These are phyloP conservation scores for Drosophila nr. medialis DNA, from an alignment of 2,888 invertebrate species.

Conservation along the genomic window DNA sequence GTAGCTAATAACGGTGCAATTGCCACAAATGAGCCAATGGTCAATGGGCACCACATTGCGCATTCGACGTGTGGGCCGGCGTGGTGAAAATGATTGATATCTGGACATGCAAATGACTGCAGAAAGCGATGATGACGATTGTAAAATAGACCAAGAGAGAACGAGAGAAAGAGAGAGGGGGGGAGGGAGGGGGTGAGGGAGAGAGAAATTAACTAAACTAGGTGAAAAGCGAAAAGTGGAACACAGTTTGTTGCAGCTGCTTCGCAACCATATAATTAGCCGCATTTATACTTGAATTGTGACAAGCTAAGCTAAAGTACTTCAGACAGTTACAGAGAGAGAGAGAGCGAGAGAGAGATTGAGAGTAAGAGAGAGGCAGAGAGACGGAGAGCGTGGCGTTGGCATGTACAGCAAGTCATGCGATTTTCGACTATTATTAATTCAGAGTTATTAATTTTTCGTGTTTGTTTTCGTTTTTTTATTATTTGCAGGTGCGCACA, in stretches of 20 bases:
- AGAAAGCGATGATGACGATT: constrained; percentile 28
- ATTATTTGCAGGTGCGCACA: constrained; percentile 67
- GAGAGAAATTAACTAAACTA: constrained; percentile 24
- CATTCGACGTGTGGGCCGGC: constrained; percentile 52
- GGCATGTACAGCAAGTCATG: constrained; percentile 63
- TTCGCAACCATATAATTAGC: constrained; percentile 51
- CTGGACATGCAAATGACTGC: constrained; percentile 67
- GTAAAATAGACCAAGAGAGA: constrained; percentile 11
- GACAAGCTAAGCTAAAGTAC: constrained; percentile 30
- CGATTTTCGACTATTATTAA: constrained; percentile 54
- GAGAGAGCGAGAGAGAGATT: constrained; percentile 13
- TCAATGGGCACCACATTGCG: constrained; percentile 46
- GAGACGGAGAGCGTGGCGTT: constrained; percentile 26
- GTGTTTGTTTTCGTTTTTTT: constrained; percentile 23
- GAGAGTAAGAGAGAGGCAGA: constrained; percentile 22
- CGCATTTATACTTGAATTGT: constrained; percentile 48
- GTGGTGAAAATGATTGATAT: constrained; percentile 56
- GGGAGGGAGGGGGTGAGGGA: background rate
- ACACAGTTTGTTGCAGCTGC: constrained; percentile 54
- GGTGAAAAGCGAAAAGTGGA: constrained; percentile 47
- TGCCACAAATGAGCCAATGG: constrained; percentile 49
- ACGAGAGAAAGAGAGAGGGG: constrained; percentile 14
- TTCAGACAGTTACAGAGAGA: constrained; percentile 14
- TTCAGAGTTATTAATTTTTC: constrained; percentile 53
- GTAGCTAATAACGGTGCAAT: constrained; percentile 72